Conservation (phyloP, 2,797 vertebrate genomes). For the Oreochromis grahami region DNA sequence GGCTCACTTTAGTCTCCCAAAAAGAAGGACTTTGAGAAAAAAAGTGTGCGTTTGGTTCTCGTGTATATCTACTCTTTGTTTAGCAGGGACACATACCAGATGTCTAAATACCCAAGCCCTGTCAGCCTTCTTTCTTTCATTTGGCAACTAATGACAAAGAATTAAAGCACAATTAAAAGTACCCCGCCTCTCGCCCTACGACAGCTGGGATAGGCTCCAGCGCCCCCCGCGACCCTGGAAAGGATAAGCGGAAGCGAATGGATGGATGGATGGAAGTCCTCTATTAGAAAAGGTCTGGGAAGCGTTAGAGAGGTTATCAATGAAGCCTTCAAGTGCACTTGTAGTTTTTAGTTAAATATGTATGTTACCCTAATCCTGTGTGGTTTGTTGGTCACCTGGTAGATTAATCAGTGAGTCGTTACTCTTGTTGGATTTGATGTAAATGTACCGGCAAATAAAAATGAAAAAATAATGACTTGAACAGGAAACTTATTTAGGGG, state of each 20-base stretch:
- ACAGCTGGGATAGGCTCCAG: too few relatives aligned
- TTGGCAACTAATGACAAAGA: background rate
- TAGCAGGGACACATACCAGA: background rate
- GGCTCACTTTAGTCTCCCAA: background rate
- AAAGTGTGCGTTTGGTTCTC: background rate
- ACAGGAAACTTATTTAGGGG: background rate
- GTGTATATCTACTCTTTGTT: background rate
- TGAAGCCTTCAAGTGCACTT: background rate
- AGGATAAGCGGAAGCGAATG: too few relatives aligned
- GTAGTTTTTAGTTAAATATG: background rate
- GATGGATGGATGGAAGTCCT: background rate
- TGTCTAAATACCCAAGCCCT: background rate
- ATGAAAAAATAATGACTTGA: background rate
- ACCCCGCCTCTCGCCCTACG: too few relatives aligned
- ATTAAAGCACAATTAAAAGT: background rate
- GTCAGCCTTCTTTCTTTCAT: background rate
- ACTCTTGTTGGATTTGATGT: background rate
- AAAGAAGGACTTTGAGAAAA: background rate
- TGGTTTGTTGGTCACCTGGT: background rate
- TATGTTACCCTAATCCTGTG: background rate
- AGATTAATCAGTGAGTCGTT: background rate
- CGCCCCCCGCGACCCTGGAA: too few relatives aligned
- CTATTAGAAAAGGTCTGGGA: background rate
- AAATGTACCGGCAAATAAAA: background rate
- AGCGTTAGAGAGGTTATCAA: background rate